phyloP scores from a whole-genome alignment of 2,797 vertebrate genomes.

The Clamator glandarius region DNA sequence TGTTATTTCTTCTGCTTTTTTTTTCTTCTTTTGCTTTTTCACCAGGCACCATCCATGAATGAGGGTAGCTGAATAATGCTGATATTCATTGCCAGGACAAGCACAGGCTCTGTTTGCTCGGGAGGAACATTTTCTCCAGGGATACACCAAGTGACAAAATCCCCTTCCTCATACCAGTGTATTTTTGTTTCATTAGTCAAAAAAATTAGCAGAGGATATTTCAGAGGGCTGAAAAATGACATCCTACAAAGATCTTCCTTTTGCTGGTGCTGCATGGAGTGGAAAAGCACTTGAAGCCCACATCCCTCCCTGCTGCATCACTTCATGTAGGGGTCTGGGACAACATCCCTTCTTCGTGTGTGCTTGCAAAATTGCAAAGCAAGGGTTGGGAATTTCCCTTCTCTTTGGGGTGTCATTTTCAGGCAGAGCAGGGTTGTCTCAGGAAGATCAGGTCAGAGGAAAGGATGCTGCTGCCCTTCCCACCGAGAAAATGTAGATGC shows the following conservation, averaged over 20 bases:
- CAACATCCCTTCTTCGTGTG: no score
- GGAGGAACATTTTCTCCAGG: not conserved
- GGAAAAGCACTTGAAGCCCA: not conserved
- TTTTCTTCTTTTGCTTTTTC: not conserved
- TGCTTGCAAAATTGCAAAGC: not conserved
- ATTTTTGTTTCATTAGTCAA: slow-evolving; percentile 56
- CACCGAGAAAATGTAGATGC: not conserved
- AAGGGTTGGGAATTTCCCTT: not conserved
- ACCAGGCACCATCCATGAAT: not conserved
- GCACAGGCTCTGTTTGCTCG: slow-evolving; percentile 30
- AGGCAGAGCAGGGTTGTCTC: not conserved
- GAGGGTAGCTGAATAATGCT: not conserved
- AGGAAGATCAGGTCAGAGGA: not conserved
- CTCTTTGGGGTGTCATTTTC: accelerated
- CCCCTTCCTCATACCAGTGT: not conserved
- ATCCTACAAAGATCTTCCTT: slow-evolving; percentile 50
- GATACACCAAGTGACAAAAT: not conserved
- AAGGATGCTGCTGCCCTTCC: not conserved
- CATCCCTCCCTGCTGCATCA: not conserved
- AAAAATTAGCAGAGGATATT: slow-evolving; percentile 40
- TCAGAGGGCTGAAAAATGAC: slow-evolving; percentile 9
- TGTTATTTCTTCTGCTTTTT: not conserved
- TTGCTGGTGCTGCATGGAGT: not conserved
- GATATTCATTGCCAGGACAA: slow-evolving; percentile 54
- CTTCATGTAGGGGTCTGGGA: accelerated